phyloP scores from a whole-genome alignment of 2,113 vertebrate genomes.

The Heptranchias perlo region DNA sequence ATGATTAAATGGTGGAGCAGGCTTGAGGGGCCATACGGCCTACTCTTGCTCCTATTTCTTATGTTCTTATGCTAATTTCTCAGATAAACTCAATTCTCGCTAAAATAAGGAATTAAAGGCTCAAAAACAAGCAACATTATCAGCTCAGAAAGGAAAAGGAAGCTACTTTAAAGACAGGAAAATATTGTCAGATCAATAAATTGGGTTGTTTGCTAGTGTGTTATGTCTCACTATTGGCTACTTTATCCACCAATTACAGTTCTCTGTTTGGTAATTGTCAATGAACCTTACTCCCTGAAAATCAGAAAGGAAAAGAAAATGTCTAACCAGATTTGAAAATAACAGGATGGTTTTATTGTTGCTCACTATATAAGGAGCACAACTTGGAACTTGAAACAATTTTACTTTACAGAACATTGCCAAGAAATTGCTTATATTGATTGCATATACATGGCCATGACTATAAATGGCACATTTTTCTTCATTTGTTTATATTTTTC shows the following conservation, averaged over 20 bases:
- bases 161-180: neutral
- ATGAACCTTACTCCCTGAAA: neutral
- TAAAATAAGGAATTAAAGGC: neutral
- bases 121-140: neutral
- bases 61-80: too few species aligned
- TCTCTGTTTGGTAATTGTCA: neutral
- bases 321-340: neutral
- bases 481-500: conserved; percentile 3
- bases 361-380: neutral
- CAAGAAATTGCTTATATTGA: conserved; percentile 16
- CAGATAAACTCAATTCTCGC: neutral
- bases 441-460: neutral
- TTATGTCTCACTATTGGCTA: neutral
- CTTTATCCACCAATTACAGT: neutral
- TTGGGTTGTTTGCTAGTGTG: neutral
- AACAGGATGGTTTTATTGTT: neutral
- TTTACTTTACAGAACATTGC: neutral
- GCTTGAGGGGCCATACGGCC: too few species aligned
- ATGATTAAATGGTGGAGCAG: too few species aligned
- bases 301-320: neutral
- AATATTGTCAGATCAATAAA: neutral
- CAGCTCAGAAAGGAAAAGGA: neutral
- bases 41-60: too few species aligned
- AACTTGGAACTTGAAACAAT: neutral
- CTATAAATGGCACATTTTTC: conserved; percentile 13